These are phyloP conservation scores for Lingula anatina DNA, from an alignment of 2,888 invertebrate species.

Conservation along the genomic window DNA sequence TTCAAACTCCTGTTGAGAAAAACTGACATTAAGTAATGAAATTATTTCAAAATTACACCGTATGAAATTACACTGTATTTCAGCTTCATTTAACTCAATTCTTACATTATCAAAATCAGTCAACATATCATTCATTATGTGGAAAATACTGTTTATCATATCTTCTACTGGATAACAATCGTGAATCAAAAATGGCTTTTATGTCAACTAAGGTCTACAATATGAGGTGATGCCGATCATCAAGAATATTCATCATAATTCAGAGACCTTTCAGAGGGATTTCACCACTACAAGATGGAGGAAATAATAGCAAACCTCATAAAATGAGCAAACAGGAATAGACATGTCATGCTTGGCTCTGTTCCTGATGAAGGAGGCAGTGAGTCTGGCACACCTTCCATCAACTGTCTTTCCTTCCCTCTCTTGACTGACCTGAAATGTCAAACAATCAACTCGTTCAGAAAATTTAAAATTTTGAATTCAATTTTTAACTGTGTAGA, in stretches of 20 bases:
- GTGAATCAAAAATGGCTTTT: neutral
- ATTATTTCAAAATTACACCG: too few species aligned
- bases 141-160: too few species aligned
- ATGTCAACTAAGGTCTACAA: neutral
- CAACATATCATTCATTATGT: too few species aligned
- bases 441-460: neutral
- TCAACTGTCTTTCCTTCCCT: slow-evolving; percentile 92
- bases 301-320: slow-evolving; percentile 74
- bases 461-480: neutral
- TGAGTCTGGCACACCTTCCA: slow-evolving; percentile 86
- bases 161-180: too few species aligned
- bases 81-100: neutral
- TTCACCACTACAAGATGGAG: too few species aligned
- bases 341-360: slow-evolving; percentile 70
- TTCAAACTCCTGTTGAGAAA: slow-evolving; percentile 66
- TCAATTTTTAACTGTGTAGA: neutral
- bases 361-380: slow-evolving; percentile 87
- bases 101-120: too few species aligned
- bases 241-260: slow-evolving; percentile 5
- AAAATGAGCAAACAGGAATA: slow-evolving; percentile 77
- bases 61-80: too few species aligned
- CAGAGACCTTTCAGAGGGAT: too few species aligned
- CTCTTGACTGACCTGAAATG: slow-evolving; percentile 70
- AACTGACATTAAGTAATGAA: neutral
- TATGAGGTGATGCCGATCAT: neutral